Base-by-base conservation (phyloP, 2,113 vertebrate species). In the Hypocryptadius cinnamomeus region DNA sequence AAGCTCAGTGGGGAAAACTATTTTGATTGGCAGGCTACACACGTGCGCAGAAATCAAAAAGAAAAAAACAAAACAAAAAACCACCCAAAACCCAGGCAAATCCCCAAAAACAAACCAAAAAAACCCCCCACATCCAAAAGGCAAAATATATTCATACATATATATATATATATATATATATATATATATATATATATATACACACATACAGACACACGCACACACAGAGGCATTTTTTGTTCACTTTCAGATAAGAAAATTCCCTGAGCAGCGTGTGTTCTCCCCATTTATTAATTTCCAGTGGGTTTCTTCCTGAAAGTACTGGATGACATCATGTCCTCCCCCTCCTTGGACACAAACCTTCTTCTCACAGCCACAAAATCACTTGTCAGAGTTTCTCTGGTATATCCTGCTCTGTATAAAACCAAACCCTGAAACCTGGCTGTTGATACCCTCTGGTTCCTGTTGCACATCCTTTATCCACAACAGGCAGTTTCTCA, bases 181-280 rank as follows among this genome's bases (percentile, higher is more conserved):
- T 5, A 27, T 9, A 13, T 6, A 37, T 11, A 15, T 3, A 51
- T 18, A 22, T 10, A 33, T 3, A 10, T 2, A 44, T 22, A 30
- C 8, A 22, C 4, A 33, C 6, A 30, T 4, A 37, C 6, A 33
- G 2, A 25, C 4, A 33, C 11, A 50, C 10, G 9, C 3, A 25
- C 5, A 45, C 13, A 54, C 6, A 59, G 7, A 39, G 24, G 18
- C 9, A 60, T 25, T 39, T 14, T 80, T 28, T n/a, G 39, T 27
- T 80, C 8, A 11, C 44, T 83, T 73, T 70, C 50, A 70, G 9
- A 12, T 12, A 40, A 24, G 8, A 6, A 7, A 48, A 21, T 80
- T 66, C 53, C 22, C 48, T 31, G 28, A 77, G 4, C 11, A 4
- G 78, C 2, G 1, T 1, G 8, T 27, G 16, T 35, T 61, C 57